A percentile compares a stretch with the other conserved stretches of the same genome.
Conservation (phyloP, 53 echinoderm and acorn worm species). For the Apostichopus leukothele region DNA sequence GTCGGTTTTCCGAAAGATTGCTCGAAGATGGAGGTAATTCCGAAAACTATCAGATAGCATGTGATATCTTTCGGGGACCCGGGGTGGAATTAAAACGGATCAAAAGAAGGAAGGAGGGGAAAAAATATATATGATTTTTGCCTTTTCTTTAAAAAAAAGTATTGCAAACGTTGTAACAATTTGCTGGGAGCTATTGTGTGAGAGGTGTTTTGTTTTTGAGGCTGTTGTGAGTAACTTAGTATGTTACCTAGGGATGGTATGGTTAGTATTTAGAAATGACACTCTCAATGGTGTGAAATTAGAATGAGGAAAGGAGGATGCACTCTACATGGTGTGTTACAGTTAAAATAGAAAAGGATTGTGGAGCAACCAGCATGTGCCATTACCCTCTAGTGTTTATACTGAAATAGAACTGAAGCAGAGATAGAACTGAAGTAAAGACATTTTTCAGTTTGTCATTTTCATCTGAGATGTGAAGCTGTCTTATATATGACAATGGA, state of each 20-base stretch:
- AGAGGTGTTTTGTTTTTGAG: not conserved
- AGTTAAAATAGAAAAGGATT: not conserved
- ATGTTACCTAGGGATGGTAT: not conserved
- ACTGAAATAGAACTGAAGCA: not conserved
- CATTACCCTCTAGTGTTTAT: not conserved
- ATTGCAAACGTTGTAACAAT: not conserved
- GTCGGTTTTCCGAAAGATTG: not conserved
- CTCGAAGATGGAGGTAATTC: slow-evolving; percentile 26
- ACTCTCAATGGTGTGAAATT: not conserved
- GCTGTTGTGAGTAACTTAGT: not conserved
- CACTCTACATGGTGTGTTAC: not conserved
- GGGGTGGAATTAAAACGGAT: not conserved
- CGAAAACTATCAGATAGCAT: not conserved
- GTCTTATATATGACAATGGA: too few species aligned
- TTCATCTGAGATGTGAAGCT: too few species aligned
- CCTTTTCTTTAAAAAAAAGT: not conserved
- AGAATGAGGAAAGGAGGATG: not conserved
- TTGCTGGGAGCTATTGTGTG: not conserved
- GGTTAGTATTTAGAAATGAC: not conserved
- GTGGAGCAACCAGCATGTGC: not conserved
- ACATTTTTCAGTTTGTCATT: too few species aligned
- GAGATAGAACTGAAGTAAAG: not conserved
- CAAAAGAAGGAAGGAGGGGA: not conserved
- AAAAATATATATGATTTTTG: not conserved
- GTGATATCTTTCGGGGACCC: not conserved